Evolutionary conservation across 2,888 invertebrate genomes (phyloP).

Genomic region (Agonopterix subpropinquella): DNA sequence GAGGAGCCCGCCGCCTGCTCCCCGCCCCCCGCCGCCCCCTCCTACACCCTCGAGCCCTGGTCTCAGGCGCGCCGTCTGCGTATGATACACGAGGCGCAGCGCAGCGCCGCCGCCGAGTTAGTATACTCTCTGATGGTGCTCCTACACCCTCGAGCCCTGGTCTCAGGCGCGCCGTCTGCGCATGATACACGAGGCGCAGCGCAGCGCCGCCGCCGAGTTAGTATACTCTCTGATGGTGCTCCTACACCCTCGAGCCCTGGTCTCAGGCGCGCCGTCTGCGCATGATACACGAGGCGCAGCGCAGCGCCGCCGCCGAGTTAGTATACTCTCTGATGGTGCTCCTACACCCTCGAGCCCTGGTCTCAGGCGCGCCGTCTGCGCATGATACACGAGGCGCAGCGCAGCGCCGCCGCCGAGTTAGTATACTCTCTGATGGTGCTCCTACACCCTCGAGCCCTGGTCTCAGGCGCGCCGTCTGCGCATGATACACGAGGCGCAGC

Average conservation of each 20-base stretch:
- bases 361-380: slow-evolving; percentile 63
- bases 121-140: slow-evolving; percentile 8
- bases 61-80: slow-evolving; percentile 63
- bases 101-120: slow-evolving; percentile 32
- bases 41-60: slow-evolving; percentile 67
- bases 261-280: slow-evolving; percentile 63
- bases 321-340: slow-evolving; percentile 8
- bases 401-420: slow-evolving; percentile 32
- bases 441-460: slow-evolving; percentile 56
- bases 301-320: slow-evolving; percentile 32
- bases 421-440: neutral
- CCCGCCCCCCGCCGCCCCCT: slow-evolving; percentile 36
- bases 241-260: slow-evolving; percentile 67
- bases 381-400: slow-evolving; percentile 66
- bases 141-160: slow-evolving; percentile 67
- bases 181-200: slow-evolving; percentile 66
- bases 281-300: slow-evolving; percentile 66
- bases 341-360: slow-evolving; percentile 67
- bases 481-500: slow-evolving; percentile 66
- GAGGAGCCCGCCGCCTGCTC: slow-evolving; percentile 42
- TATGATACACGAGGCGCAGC: slow-evolving; percentile 66
- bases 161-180: slow-evolving; percentile 63
- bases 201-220: slow-evolving; percentile 32
- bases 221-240: slow-evolving; percentile 8
- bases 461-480: slow-evolving; percentile 63